Evolutionary conservation across 2,888 invertebrate species (phyloP).

Genomic region (Liodrosophila aerea): DNA sequence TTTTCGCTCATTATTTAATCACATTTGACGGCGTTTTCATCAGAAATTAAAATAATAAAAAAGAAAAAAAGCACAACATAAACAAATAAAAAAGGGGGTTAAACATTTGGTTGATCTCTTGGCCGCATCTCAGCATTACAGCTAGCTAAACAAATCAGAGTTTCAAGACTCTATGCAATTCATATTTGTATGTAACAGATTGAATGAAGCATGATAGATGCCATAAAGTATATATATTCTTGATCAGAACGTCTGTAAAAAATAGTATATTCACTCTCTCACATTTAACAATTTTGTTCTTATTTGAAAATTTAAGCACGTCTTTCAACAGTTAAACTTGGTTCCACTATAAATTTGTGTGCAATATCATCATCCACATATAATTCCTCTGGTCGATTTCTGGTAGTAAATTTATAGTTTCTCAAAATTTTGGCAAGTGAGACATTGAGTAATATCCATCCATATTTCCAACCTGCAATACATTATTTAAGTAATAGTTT

Average conservation of each 20-base stretch:
- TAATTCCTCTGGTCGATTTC: conserved; percentile 66
- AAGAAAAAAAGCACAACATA: background rate
- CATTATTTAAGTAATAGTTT: background rate
- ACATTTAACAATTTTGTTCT: too few species aligned
- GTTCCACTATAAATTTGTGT: conserved; percentile 61
- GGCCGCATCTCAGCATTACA: conserved; percentile 20
- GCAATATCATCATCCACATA: conserved; percentile 66
- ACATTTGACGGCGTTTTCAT: conserved; percentile 41
- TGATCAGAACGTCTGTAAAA: too few species aligned
- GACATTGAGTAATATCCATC: conserved; percentile 65
- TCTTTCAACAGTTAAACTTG: conserved; percentile 33
- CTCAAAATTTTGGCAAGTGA: conserved; percentile 68
- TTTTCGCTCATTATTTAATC: conserved; percentile 36
- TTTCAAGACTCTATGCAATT: too few species aligned
- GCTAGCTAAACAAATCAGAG: background rate
- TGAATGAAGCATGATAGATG: too few species aligned
- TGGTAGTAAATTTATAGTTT: conserved; percentile 70
- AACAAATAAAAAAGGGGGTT: conserved; percentile 55
- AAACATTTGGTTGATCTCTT: conserved; percentile 62
- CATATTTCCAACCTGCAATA: conserved; percentile 71
- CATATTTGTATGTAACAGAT: too few species aligned
- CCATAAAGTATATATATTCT: too few species aligned
- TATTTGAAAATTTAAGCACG: too few species aligned
- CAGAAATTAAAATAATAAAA: conserved; percentile 19
- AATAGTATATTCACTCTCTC: too few species aligned